Conservation (phyloP, 1,140 invertebrate species). For the Steinernema khuongi region DNA sequence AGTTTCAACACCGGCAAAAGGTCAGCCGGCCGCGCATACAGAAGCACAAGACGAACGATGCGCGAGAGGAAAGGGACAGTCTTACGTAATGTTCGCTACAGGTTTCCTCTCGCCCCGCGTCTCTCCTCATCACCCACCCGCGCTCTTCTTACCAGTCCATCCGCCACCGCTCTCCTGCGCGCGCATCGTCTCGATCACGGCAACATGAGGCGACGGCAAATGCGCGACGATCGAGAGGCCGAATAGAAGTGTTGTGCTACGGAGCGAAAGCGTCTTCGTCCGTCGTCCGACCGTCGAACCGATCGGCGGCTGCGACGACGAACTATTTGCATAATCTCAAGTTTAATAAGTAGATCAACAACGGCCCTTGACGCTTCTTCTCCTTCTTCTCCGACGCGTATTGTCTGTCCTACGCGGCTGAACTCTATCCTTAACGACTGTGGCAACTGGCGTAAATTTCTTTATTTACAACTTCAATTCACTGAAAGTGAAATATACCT, state of each 20-base stretch:
- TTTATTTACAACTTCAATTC: neutral
- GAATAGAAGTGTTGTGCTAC: neutral
- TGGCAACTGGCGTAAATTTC: neutral
- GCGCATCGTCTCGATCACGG: neutral
- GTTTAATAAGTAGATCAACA: conserved; percentile 9
- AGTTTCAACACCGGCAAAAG: neutral
- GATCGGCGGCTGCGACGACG: neutral
- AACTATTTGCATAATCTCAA: conserved; percentile 15
- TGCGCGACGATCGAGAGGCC: neutral
- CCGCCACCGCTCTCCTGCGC: neutral
- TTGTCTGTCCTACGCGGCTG: too few relatives aligned
- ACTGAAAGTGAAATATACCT: neutral
- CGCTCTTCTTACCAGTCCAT: neutral
- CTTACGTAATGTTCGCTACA: conserved; percentile 15
- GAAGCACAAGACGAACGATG: neutral
- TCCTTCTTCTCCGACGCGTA: neutral
- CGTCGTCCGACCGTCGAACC: too few relatives aligned
- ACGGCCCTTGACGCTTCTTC: neutral
- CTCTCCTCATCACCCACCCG: neutral
- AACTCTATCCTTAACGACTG: too few relatives aligned
- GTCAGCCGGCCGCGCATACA: neutral
- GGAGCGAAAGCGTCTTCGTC: too few relatives aligned
- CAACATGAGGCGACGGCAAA: neutral
- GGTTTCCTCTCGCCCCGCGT: neutral
- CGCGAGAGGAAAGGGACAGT: neutral